These are phyloP conservation scores for Chascanopsetta lugubris DNA, from an alignment of 2,113 vertebrate species.

Conservation along the genomic window DNA sequence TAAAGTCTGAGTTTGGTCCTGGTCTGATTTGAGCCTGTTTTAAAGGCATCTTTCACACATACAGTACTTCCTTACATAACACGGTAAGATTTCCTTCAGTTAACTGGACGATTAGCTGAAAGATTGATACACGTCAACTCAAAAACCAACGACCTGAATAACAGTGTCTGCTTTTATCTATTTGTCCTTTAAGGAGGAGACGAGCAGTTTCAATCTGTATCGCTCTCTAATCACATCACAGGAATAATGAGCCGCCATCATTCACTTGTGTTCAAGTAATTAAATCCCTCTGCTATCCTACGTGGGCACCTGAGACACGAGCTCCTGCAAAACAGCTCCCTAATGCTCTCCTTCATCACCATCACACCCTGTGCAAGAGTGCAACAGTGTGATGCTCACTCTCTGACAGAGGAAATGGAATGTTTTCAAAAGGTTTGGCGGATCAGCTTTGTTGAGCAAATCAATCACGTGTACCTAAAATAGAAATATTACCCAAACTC, in stretches of 20 bases:
- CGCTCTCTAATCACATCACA: conserved; percentile 45
- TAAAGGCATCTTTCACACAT: not conserved
- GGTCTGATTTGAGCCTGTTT: too few relatives aligned
- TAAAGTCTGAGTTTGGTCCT: too few relatives aligned
- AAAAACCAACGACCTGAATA: conserved; percentile 24
- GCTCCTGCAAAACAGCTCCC: conserved; percentile 14
- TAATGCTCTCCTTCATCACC: conserved; percentile 25
- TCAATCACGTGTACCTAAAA: too few relatives aligned
- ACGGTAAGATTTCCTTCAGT: not conserved
- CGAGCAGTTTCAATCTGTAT: conserved; percentile 24
- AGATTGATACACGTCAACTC: not conserved
- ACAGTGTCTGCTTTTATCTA: not conserved
- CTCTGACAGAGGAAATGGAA: not conserved
- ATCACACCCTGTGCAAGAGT: not conserved
- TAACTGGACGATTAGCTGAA: too few relatives aligned
- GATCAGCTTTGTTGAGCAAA: not conserved
- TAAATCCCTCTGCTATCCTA: conserved; percentile 23
- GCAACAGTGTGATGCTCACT: too few relatives aligned
- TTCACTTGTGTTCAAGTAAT: conserved; percentile 46
- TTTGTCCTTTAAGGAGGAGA: conserved; percentile 22
- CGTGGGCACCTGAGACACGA: conserved; percentile 15
- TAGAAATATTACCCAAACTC: too few relatives aligned
- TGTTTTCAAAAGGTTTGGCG: not conserved
- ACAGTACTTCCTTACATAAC: not conserved
- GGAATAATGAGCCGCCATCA: conserved; percentile 54